phyloP scores from a whole-genome alignment of 2,113 vertebrate genomes.

The Junco hyemalis region DNA sequence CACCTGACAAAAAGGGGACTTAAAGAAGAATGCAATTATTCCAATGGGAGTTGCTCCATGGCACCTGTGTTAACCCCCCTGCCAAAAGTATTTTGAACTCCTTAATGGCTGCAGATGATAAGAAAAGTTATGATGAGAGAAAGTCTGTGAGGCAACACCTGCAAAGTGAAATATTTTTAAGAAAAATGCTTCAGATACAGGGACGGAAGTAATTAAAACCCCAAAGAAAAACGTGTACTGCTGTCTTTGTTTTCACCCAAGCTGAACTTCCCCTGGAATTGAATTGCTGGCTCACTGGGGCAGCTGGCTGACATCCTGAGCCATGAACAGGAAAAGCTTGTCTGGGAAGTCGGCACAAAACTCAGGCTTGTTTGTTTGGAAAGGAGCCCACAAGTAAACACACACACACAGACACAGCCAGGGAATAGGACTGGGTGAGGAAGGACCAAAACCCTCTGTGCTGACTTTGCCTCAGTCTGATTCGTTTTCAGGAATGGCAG shows the following conservation, averaged over 20 bases:
- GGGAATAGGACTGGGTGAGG: background rate
- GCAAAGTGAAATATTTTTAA: slow-evolving; percentile 36
- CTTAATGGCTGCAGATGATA: slow-evolving; percentile 20
- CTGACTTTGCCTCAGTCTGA: background rate
- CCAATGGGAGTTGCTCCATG: background rate
- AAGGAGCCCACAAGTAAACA: background rate
- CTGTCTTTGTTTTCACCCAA: slow-evolving; percentile 64
- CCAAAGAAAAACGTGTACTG: background rate
- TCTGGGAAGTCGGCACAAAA: slow-evolving; percentile 52
- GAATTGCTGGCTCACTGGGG: slow-evolving; percentile 32
- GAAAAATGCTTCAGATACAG: slow-evolving; percentile 11
- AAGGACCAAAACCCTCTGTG: background rate
- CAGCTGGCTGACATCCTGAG: slow-evolving; percentile 60
- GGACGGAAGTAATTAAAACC: slow-evolving; percentile 50
- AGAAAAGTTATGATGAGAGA: slow-evolving; percentile 31
- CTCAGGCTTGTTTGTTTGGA: slow-evolving; percentile 45
- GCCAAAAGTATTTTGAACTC: slow-evolving; percentile 38
- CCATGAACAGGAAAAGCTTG: slow-evolving; percentile 42
- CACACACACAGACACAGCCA: background rate
- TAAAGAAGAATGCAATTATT: slow-evolving; percentile 26
- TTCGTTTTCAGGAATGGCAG: background rate
- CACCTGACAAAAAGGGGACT: background rate
- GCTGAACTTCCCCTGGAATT: slow-evolving; percentile 63
- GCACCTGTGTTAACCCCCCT: slow-evolving; percentile 31
- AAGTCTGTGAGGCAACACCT: slow-evolving; percentile 45